Percentiles rank a stretch among this genome's conserved stretches.
phyloP scores from a whole-genome alignment of 2,797 vertebrate species.

The Sebastiscus albofasciatus region DNA sequence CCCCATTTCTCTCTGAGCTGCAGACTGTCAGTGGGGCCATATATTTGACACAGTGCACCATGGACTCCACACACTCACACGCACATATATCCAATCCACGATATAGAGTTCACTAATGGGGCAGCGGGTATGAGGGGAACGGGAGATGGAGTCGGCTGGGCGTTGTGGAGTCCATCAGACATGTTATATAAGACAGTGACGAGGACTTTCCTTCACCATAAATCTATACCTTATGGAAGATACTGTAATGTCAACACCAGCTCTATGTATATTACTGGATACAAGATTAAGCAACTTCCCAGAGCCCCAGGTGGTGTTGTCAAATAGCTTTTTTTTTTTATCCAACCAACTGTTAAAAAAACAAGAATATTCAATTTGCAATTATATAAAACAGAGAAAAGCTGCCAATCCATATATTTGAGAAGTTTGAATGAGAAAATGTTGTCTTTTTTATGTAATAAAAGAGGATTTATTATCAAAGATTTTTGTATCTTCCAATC shows the following conservation, averaged over 20 bases:
- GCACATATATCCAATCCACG: conserved; percentile 15
- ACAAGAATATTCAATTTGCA: background rate
- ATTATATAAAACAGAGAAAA: background rate
- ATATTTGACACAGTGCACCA: conserved; percentile 64
- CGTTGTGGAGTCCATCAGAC: conserved; percentile 39
- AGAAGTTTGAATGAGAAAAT: background rate
- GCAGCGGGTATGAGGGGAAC: conserved; percentile 41
- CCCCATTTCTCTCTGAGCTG: conserved; percentile 41
- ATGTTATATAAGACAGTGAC: conserved; percentile 41
- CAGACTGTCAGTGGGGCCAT: conserved; percentile 60
- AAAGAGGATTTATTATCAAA: background rate
- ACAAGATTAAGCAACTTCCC: background rate
- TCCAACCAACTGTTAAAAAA: background rate
- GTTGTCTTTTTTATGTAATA: background rate
- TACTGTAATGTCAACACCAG: conserved; percentile 24
- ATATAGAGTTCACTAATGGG: conserved; percentile 60
- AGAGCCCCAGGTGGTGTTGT: background rate
- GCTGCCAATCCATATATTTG: background rate
- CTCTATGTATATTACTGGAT: conserved; percentile 17
- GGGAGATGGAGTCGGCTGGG: conserved; percentile 41
- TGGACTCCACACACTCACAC: conserved; percentile 31
- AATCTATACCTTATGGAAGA: conserved; percentile 28
- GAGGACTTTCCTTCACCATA: conserved; percentile 40
- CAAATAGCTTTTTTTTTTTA: background rate
- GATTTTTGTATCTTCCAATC: background rate